These are phyloP conservation scores for Casuarius casuarius DNA, from an alignment of 2,113 vertebrate species.

Conservation along the genomic window DNA sequence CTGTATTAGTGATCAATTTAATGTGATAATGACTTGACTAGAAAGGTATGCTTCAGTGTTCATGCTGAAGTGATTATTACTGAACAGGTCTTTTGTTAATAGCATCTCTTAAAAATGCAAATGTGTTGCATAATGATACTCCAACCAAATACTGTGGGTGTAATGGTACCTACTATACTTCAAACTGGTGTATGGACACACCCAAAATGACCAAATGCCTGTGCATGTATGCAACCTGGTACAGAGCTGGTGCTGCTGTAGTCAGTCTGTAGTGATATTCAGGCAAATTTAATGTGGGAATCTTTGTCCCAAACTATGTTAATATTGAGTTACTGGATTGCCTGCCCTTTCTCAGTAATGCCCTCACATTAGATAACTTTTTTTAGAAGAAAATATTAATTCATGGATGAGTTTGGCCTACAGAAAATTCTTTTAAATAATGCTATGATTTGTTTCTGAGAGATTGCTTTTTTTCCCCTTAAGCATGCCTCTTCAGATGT, in stretches of 20 bases:
- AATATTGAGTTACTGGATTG: not conserved
- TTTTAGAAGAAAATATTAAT: not conserved
- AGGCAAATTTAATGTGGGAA: not conserved
- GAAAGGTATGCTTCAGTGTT: not conserved
- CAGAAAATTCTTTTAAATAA: not conserved
- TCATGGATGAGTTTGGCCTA: not conserved
- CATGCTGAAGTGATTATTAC: not conserved
- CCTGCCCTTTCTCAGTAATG: not conserved
- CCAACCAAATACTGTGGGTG: not conserved
- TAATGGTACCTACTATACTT: not conserved
- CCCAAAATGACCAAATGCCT: not conserved
- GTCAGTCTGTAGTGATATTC: not conserved
- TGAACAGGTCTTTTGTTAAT: not conserved
- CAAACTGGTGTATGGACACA: not conserved
- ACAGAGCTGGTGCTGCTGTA: not conserved
- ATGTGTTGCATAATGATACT: not conserved
- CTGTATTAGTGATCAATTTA: not conserved
- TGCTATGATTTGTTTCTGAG: not conserved
- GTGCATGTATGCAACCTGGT: not conserved
- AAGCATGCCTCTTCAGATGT: slow-evolving; percentile 97
- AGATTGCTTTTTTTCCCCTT: slow-evolving; percentile 14
- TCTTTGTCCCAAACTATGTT: not conserved
- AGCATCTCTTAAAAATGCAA: not conserved
- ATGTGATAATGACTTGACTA: not conserved
- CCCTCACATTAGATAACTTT: not conserved